A percentile compares a stretch with the other conserved stretches of the same genome.
phyloP scores from a whole-genome alignment of 2,113 vertebrate genomes.

The Elephas maximus region DNA sequence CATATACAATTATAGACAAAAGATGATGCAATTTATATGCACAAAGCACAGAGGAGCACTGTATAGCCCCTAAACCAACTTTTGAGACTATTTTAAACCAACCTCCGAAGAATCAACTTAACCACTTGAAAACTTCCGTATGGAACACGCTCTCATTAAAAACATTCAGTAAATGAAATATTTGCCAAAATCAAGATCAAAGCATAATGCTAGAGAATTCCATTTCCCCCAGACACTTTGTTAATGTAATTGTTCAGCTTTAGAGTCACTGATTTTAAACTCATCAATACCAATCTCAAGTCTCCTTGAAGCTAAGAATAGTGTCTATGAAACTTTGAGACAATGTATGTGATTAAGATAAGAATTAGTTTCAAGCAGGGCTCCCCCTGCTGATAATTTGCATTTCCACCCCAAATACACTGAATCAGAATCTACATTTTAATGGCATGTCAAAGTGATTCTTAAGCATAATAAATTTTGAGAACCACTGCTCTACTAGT shows the following conservation, averaged over 20 bases:
- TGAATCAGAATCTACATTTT: too few relatives aligned
- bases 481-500: too few relatives aligned
- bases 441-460: too few relatives aligned
- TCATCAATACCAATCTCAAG: not conserved
- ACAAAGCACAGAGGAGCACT: not conserved
- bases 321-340: not conserved
- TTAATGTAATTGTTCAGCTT: constrained; percentile 7
- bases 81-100: constrained; percentile 21
- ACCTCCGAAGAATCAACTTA: not conserved
- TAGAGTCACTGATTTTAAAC: constrained; percentile 13
- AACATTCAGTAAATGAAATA: constrained; percentile 28
- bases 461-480: too few relatives aligned
- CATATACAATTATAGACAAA: not conserved
- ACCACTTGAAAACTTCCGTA: constrained; percentile 5
- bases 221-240: not conserved
- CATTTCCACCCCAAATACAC: too few relatives aligned
- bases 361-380: not conserved
- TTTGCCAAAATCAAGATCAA: constrained; percentile 46
- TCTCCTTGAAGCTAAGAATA: not conserved
- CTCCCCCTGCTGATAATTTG: too few relatives aligned
- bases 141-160: not conserved
- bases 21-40: not conserved
- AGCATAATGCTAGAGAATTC: not conserved
- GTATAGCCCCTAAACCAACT: not conserved
- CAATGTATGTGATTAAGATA: not conserved